Evolutionary conservation across 2,113 vertebrate genomes (phyloP).

Genomic region (Bufo bufo): DNA sequence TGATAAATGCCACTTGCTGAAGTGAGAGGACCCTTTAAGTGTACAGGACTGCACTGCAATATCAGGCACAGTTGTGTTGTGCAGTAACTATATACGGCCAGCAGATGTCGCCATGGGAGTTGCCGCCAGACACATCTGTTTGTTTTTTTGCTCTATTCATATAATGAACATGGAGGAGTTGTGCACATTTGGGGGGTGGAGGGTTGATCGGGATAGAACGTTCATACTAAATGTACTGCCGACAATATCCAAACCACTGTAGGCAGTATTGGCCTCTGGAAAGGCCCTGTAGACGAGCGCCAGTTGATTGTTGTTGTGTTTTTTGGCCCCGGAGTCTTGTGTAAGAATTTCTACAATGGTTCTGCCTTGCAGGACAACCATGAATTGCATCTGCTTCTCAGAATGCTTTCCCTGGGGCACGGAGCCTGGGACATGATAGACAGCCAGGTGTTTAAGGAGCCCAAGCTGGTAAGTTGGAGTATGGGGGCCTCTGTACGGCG

Average conservation of each 20-base stretch:
- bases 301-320: not conserved
- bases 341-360: not conserved
- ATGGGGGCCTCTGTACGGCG: not conserved
- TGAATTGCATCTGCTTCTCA: constrained; percentile 88
- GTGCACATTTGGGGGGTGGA: too few species aligned
- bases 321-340: not conserved
- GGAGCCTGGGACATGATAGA: constrained; percentile 99
- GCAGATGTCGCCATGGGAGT: not conserved
- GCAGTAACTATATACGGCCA: not conserved
- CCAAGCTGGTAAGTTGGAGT: constrained; percentile 81
- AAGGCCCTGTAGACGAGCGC: not conserved
- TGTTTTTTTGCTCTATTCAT: not conserved
- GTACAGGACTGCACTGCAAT: too few species aligned
- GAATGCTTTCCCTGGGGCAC: constrained; percentile 93
- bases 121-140: not conserved
- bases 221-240: too few species aligned
- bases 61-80: not conserved
- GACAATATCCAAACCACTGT: too few species aligned
- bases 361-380: constrained; percentile 85
- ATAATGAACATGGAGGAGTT: too few species aligned
- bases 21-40: too few species aligned
- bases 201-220: too few species aligned
- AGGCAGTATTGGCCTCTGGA: too few species aligned
- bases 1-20: too few species aligned
- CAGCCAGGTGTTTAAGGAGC: constrained; percentile 98